phyloP scores from a whole-genome alignment of 2,113 vertebrate genomes.

The Polypterus bichir region DNA sequence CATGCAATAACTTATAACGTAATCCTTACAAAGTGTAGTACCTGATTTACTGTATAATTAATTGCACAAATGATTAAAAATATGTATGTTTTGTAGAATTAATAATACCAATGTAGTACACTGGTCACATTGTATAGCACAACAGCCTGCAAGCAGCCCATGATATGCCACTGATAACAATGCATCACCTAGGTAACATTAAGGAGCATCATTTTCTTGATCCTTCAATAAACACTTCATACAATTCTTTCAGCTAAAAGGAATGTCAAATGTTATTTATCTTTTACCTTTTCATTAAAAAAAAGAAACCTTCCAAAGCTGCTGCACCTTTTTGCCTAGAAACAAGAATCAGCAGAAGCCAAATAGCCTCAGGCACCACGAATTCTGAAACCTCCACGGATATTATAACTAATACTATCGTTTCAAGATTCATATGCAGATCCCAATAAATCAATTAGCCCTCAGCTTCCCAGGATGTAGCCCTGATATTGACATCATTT shows the following conservation, averaged over 20 bases:
- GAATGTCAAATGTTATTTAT: slow-evolving; percentile 36
- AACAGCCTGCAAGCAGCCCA: not conserved
- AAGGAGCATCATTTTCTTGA: slow-evolving; percentile 27
- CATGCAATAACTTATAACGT: too few relatives aligned
- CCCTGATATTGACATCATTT: too few relatives aligned
- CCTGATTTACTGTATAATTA: too few relatives aligned
- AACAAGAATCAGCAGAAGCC: not conserved
- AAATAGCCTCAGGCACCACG: not conserved
- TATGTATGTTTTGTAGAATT: too few relatives aligned
- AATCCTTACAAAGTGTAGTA: too few relatives aligned
- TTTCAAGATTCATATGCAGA: too few relatives aligned
- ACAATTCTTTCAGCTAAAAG: slow-evolving; percentile 30
- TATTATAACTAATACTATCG: too few relatives aligned
- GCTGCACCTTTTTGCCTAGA: not conserved
- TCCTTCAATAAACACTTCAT: slow-evolving; percentile 33
- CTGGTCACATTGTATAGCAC: too few relatives aligned
- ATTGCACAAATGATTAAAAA: too few relatives aligned
- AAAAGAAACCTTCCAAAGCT: slow-evolving; percentile 4
- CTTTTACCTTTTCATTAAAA: slow-evolving; percentile 18
- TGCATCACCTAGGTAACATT: slow-evolving; percentile 33
- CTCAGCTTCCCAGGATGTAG: too few relatives aligned
- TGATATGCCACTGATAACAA: slow-evolving; percentile 18
- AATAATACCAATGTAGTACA: too few relatives aligned
- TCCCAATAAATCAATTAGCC: too few relatives aligned
- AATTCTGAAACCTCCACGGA: not conserved